Evolutionary conservation across 1,140 invertebrate species (phyloP), one percentile per base, ranked within the genome.

Genomic region (Catajapyx aquilonaris): DNA sequence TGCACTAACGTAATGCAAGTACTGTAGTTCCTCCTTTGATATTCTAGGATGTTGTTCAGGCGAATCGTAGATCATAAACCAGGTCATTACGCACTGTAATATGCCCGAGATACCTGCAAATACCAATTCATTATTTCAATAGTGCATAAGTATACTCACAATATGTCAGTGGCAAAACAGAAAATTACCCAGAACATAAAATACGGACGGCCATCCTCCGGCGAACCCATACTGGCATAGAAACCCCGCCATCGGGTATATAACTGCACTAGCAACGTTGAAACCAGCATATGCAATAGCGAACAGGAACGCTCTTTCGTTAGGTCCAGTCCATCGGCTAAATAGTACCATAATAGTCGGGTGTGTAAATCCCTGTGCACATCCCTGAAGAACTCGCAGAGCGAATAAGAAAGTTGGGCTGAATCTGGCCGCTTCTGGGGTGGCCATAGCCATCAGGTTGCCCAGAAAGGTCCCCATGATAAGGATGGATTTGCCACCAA

Each of bases 271-370:
- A 32, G 52, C 60, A 22, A 62, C 9, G 4, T 41, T 37, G 30
- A 48, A 48, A 41, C 59, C 59, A 16, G 54, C 56, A 46, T 53
- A 61, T 17, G 51, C 57, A 19, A 62, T 43, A 20, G 52, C 48
- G 20, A 57, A 49, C 11, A 59, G 39, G 4, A 56, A 37, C 18
- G 46, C 47, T 25, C 57, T 46, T 44, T 68, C 65, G 23, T 52
- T 37, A 10, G 60, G 57, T 15, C 62, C 62, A 33, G 62, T 59
- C 66, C 66, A 69, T 30, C 61, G 56, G 3, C 56, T 52, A 55
- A 62, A 64, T 15, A 69, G 51, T 4, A 60, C 55, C 45, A 66
- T 64, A 35, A 69, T 60, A 10, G 60, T 51, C 10, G 66, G 66
- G 44, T 66, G 60, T 10, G 60, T 59, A 1, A 64, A 57, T 22